These are phyloP conservation scores for Drosophila siamana DNA, from an alignment of 2,888 invertebrate genomes.

Conservation along the genomic window DNA sequence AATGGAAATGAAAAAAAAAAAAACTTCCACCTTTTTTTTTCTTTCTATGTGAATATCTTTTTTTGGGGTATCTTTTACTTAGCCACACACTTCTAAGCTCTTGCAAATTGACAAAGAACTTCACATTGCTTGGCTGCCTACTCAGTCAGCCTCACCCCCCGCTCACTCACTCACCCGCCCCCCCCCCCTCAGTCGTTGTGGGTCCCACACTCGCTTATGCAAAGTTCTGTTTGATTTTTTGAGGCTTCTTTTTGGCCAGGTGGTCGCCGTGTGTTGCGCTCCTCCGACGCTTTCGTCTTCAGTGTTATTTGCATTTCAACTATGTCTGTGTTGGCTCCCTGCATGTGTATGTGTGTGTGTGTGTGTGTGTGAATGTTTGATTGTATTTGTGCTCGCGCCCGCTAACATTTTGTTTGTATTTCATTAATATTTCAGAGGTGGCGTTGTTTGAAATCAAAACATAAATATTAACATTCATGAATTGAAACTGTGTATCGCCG, in stretches of 20 bases:
- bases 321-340: conserved; percentile 61
- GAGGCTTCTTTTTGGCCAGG: conserved; percentile 68
- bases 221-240: conserved; percentile 61
- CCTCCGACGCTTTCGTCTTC: conserved; percentile 28
- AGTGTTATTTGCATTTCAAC: conserved; percentile 78
- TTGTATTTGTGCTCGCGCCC: conserved; percentile 48
- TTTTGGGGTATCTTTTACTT: conserved; percentile 69
- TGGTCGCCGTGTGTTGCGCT: conserved; percentile 45
- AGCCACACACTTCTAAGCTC: conserved; percentile 74
- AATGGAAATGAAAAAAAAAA: conserved; percentile 18
- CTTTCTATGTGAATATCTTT: conserved; percentile 29
- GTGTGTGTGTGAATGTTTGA: conserved; percentile 8
- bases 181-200: conserved; percentile 7
- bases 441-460: conserved; percentile 82
- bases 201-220: conserved; percentile 20
- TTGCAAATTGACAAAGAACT: conserved; percentile 78
- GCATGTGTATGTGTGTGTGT: conserved; percentile 32
- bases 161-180: not conserved
- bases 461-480: conserved; percentile 83
- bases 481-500: conserved; percentile 81
- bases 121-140: conserved; percentile 38
- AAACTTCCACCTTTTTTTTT: conserved; percentile 40
- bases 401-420: conserved; percentile 82
- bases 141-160: conserved; percentile 6
- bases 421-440: conserved; percentile 83